Percentiles rank a stretch among this genome's conserved stretches.
Conservation (phyloP, 2,888 invertebrate species). For the Teleogryllus oceanicus region DNA sequence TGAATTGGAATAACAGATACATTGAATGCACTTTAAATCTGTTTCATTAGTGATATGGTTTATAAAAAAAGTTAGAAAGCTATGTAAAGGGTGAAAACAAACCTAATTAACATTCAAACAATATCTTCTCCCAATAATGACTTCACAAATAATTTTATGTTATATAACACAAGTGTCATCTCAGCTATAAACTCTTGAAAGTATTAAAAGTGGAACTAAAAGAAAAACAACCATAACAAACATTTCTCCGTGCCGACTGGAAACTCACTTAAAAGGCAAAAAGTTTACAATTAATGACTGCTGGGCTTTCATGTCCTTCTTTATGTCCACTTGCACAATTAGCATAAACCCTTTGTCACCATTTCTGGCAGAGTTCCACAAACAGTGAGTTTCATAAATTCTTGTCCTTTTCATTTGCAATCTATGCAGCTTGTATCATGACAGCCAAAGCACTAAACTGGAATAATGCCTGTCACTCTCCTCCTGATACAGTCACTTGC, state of each 20-base stretch:
- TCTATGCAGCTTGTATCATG: no score
- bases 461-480: constrained; percentile 46
- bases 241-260: background rate
- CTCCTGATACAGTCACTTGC: constrained; percentile 53
- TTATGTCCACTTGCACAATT: no score
- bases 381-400: no score
- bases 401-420: no score
- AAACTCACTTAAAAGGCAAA: background rate
- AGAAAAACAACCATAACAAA: background rate
- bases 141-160: background rate
- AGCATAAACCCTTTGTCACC: no score
- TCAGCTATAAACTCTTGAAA: background rate
- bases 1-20: background rate
- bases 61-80: background rate
- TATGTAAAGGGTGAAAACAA: background rate
- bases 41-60: no score
- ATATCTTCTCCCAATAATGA: background rate
- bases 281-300: background rate
- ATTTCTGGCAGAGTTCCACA: no score
- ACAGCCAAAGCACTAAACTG: no score
- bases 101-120: background rate
- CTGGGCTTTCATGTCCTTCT: no score
- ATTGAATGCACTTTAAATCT: no score
- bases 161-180: background rate
- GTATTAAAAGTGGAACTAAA: no score